A percentile compares a stretch with the other conserved stretches of the same genome.
phyloP scores from a whole-genome alignment of 2,113 vertebrate genomes.

The Thalassoma bifasciatum region DNA sequence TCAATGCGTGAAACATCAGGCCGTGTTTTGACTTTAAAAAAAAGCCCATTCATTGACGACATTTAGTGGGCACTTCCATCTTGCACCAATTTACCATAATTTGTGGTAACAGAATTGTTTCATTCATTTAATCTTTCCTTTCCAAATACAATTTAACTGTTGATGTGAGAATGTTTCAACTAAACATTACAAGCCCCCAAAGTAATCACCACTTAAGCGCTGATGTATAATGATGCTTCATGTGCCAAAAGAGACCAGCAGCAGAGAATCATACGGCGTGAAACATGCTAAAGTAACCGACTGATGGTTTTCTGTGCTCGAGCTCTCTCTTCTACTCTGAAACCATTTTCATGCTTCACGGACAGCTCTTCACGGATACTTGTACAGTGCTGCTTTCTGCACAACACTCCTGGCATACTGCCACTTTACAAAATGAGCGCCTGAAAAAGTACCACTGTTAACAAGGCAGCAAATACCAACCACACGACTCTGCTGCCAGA shows the following conservation, averaged over 20 bases:
- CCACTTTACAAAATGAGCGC: not conserved
- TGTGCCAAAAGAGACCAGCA: constrained; percentile 9
- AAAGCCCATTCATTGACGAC: no score
- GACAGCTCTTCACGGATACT: constrained; percentile 14
- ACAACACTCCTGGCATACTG: not conserved
- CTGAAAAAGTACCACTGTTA: constrained; percentile 8
- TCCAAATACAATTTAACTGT: no score
- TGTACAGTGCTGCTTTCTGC: not conserved
- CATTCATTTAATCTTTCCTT: no score
- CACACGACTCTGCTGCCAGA: not conserved
- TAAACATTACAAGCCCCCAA: not conserved
- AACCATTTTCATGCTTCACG: constrained; percentile 30
- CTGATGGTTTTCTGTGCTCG: constrained; percentile 15
- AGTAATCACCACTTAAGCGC: constrained; percentile 12
- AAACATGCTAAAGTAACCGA: constrained; percentile 11
- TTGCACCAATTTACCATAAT: no score
- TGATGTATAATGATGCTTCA: not conserved
- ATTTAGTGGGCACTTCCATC: no score
- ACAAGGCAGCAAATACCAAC: constrained; percentile 1
- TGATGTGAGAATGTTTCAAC: not conserved
- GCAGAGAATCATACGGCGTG: constrained; percentile 14
- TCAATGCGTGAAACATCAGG: no score
- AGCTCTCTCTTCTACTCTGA: constrained; percentile 33
- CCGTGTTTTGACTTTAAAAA: no score
- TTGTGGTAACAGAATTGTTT: no score